Evolutionary conservation across 1,140 invertebrate genomes (phyloP), one percentile per base, ranked within the genome.

Genomic region (Drosophila pectinifera): DNA sequence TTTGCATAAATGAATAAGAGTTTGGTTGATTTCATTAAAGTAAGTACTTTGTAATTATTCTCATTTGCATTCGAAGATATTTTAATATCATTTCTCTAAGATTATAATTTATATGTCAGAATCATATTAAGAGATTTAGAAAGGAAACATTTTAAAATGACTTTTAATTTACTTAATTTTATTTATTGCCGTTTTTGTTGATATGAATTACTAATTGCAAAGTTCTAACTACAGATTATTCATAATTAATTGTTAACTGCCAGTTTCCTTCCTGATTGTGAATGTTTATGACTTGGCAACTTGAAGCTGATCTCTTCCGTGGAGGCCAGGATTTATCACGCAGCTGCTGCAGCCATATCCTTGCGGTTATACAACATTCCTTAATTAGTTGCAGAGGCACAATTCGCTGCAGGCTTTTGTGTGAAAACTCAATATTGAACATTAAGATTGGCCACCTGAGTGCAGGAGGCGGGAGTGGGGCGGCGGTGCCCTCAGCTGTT

Each of bases 401-500:
- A 28, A 58, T 54, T 68, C 43, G 65, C 26, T 57, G 22, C 31
- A 41, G 38, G 11, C 22, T 49, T 42, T 63, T 62, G 46, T 39
- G 49, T 18, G 13, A 38, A 58, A 43, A 38, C 36, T 22, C 36
- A 70, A 70, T 70, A 70, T 70, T 70, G 63, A 39, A 63, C 48
- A 74, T 73, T 54, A 73, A 73, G 41, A 69, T 70, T 56, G 67
- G 63, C n/a, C 67, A 70, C 67, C 67, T 70, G 67, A 67, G 63
- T 28, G 41, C 24, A 22, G 62, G 14, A 67, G 48, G 46, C 16
- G 22, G 22, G n/a, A 4, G 10, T 6, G 41, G 14, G 24, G 18
- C 28, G 43, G 39, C 57, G 41, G 48, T 67, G 72, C 80, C 67
- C 69, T 79, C 81, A 80, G 80, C 53, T 83, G 70, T 26, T 61